These are phyloP conservation scores for Lasioglossum marginatum DNA, from an alignment of 2,888 invertebrate genomes.

Conservation along the genomic window DNA sequence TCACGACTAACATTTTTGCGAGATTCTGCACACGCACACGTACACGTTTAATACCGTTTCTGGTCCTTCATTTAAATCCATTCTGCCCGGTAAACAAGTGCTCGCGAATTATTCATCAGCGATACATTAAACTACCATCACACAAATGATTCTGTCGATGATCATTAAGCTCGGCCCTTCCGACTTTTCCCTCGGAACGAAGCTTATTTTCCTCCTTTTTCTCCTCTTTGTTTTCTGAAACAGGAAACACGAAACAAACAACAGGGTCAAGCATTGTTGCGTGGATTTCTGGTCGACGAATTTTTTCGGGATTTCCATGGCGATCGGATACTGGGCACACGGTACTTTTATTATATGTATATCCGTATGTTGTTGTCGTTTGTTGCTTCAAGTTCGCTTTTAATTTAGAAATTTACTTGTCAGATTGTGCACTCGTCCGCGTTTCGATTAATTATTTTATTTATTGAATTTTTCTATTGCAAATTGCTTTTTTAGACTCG, in stretches of 20 bases:
- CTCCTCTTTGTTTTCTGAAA: background rate
- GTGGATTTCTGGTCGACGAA: background rate
- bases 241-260: background rate
- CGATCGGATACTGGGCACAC: background rate
- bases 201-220: background rate
- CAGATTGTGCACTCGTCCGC: too few species aligned
- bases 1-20: background rate
- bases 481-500: too few species aligned
- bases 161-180: background rate
- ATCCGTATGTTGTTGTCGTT: background rate
- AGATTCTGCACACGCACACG: background rate
- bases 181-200: background rate
- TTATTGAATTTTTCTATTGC: too few species aligned
- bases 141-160: background rate
- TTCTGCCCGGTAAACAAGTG: background rate
- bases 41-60: background rate
- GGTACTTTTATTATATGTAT: background rate
- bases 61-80: background rate
- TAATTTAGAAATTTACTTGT: too few species aligned
- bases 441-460: too few species aligned
- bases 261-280: background rate
- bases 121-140: slow-evolving; percentile 2
- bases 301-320: background rate
- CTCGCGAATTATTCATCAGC: background rate
- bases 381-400: background rate